These are phyloP conservation scores for Allobates femoralis DNA, from an alignment of 2,797 vertebrate genomes.

Conservation along the genomic window DNA sequence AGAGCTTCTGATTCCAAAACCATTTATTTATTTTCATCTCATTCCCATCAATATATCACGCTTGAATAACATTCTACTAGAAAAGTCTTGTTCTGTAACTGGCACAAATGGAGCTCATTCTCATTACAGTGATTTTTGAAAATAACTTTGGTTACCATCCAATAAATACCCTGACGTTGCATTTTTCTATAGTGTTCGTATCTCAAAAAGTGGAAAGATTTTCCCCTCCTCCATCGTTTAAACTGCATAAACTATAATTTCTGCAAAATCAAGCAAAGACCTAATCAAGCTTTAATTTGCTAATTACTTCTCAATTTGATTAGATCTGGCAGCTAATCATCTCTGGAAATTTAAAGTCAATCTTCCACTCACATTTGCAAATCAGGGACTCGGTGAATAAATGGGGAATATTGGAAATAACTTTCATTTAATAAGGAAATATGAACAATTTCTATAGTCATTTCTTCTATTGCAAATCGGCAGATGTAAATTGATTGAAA, in stretches of 20 bases:
- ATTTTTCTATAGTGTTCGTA: constrained; percentile 43
- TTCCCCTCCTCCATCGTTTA: constrained; percentile 81
- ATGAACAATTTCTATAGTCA: constrained; percentile 65
- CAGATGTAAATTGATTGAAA: constrained; percentile 63
- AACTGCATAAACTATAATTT: constrained; percentile 83
- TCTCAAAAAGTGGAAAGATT: constrained; percentile 66
- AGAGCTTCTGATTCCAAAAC: constrained; percentile 27
- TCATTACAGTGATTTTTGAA: constrained; percentile 53
- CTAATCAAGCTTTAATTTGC: constrained; percentile 86
- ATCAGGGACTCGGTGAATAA: constrained; percentile 70
- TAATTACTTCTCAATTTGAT: constrained; percentile 87
- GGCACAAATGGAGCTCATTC: constrained; percentile 42
- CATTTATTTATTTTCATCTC: constrained; percentile 45
- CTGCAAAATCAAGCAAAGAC: constrained; percentile 82
- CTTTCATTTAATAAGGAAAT: constrained; percentile 65
- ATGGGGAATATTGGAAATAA: constrained; percentile 65
- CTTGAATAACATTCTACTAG: constrained; percentile 40
- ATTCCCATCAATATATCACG: constrained; percentile 33
- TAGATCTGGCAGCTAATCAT: constrained; percentile 84
- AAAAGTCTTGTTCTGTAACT: constrained; percentile 50
- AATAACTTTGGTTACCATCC: constrained; percentile 57
- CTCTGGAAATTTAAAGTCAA: constrained; percentile 78
- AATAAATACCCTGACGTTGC: constrained; percentile 33
- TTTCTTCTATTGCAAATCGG: constrained; percentile 66
- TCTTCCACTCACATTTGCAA: constrained; percentile 79